Evolutionary conservation across 1,140 invertebrate species (phyloP).

Genomic region (Drosophila setifemur): DNA sequence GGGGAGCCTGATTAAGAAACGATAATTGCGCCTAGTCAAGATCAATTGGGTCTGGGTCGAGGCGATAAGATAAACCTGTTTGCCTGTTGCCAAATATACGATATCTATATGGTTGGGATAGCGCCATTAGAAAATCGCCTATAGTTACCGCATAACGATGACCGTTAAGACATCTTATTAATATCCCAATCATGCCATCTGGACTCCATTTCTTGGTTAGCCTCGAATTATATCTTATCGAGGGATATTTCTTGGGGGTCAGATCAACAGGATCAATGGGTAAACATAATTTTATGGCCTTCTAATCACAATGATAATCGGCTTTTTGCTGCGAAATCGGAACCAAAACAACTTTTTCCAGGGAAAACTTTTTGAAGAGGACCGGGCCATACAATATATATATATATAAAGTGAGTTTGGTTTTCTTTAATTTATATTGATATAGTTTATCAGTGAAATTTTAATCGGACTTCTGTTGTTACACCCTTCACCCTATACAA

Average conservation of each 20-base stretch:
- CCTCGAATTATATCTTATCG: slow-evolving; percentile 18
- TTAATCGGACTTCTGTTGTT: no score
- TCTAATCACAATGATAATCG: neutral
- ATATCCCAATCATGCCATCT: neutral
- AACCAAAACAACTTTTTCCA: neutral
- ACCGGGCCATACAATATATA: neutral
- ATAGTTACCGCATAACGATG: slow-evolving; percentile 31
- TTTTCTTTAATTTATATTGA: neutral
- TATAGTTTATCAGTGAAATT: neutral
- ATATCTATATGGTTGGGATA: slow-evolving; percentile 26
- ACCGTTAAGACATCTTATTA: slow-evolving; percentile 5
- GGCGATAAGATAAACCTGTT: slow-evolving; percentile 57
- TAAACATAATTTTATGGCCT: neutral
- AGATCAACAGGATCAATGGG: neutral
- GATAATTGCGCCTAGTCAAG: slow-evolving; percentile 34
- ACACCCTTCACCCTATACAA: no score
- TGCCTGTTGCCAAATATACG: slow-evolving; percentile 1
- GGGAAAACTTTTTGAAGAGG: neutral
- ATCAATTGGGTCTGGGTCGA: slow-evolving; percentile 36
- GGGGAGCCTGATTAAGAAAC: slow-evolving; percentile 46
- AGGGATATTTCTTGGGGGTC: neutral
- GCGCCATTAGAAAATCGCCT: neutral
- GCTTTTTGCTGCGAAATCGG: neutral
- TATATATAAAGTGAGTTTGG: neutral
- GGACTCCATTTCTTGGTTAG: neutral